Percentiles rank a stretch among this genome's conserved stretches.
phyloP scores from a whole-genome alignment of 2,888 invertebrate genomes.

The Lysandra coridon region DNA sequence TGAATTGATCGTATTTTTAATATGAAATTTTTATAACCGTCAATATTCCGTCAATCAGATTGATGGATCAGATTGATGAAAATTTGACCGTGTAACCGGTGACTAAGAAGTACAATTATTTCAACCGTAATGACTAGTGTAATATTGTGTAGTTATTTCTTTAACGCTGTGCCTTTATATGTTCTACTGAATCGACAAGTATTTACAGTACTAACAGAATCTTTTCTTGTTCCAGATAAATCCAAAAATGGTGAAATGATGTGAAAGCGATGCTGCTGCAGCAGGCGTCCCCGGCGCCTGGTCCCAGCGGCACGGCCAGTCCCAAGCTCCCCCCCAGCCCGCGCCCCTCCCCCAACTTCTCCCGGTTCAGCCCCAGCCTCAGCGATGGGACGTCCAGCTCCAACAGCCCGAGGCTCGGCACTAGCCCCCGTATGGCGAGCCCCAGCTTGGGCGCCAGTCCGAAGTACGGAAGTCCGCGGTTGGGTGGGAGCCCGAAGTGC shows the following conservation, averaged over 20 bases:
- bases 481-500: slow-evolving; percentile 70
- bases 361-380: slow-evolving; percentile 55
- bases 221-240: slow-evolving; percentile 55
- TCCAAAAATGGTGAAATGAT: slow-evolving; percentile 67
- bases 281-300: slow-evolving; percentile 74
- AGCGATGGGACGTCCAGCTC: slow-evolving; percentile 61
- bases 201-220: slow-evolving; percentile 17
- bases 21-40: no score
- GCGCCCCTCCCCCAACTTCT: slow-evolving; percentile 57
- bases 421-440: slow-evolving; percentile 55
- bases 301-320: slow-evolving; percentile 76
- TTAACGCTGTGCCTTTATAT: background rate
- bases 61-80: no score
- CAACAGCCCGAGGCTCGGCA: slow-evolving; percentile 53
- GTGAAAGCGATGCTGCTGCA: slow-evolving; percentile 76
- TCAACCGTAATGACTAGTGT: background rate
- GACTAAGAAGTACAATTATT: background rate
- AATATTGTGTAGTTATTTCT: background rate
- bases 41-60: no score
- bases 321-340: slow-evolving; percentile 64
- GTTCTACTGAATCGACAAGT: background rate
- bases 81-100: no score
- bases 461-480: slow-evolving; percentile 61
- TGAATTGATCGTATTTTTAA: no score
- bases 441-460: slow-evolving; percentile 66